Base-by-base conservation (phyloP, 1,140 invertebrate genomes). In the Dryas iulia region DNA sequence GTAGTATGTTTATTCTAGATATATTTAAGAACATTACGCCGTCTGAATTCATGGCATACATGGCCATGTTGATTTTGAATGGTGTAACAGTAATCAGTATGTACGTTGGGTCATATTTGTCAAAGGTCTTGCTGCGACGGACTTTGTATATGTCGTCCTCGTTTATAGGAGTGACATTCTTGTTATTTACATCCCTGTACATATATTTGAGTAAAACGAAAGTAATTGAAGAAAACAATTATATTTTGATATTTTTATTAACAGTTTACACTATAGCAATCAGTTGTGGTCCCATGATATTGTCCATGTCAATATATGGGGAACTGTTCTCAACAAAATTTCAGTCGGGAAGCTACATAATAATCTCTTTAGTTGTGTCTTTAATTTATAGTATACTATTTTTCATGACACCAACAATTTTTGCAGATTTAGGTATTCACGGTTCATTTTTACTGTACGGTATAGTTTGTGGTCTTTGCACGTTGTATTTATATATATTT, bases 51-150 rank as follows among this genome's bases (percentile, higher is more conserved):
- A 47, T 54, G 10, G 66, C 66, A 0, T 69, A 69, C 3, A 63
- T 25, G 18, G 59, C 60, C 23, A 69, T 69, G 66, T 30, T 69
- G n/a, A 69, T 69, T 52, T 53, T 69, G 25, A 60, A 69, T n/a
- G 66, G 66, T 12, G 54, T 69, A 4, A 63, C 66, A 25, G 59
- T 69, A 47, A 58, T 69, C 3, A 54, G 66, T 7, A 69, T 69
- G 59, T 69, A 69, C 54, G 6, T 62, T 14, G 66, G 66, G 3
- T 62, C 66, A 3, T 63, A 57, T 59, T 58, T 69, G 23, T 57
- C 66, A 5, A 58, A 52, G 4, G 14, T 63, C 4, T 52, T 69
- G n/a, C 63, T 59, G 58, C 60, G 66, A 23, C 21, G 66, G 7
- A 69, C 66, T 0, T 39, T 69, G 12, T 69, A 62, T 25, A 63